Base-by-base conservation (phyloP, 2,113 vertebrate species). In the Pelecanoides urinatrix region DNA sequence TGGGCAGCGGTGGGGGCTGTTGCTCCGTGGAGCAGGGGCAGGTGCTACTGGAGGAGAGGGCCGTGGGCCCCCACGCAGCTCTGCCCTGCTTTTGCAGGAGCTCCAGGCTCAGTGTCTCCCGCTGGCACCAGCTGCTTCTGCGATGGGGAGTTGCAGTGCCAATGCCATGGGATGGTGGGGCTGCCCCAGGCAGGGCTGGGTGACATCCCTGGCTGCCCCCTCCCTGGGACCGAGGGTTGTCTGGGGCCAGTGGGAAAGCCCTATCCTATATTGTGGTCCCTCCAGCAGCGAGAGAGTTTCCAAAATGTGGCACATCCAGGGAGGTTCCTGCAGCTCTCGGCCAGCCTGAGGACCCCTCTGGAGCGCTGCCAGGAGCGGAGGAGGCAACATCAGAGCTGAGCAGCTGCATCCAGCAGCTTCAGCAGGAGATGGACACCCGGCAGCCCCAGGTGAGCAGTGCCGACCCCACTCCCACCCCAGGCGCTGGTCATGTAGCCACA, bases 311-410 rank as follows among this genome's bases (percentile, higher is more conserved):
- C 71, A n/a, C 71, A 16, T 86, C 58, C n/a, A 9, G 67, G 94
- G 80, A 83, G 96, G 83, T 59, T 95, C 85, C 72, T 89, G 92
- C 94, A 70, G 58, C 58, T 97, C 63, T 80, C 94, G 47, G 83
- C 34, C n/a, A 95, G 98, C 72, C 90, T 97, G 91, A 96, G 91
- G 38, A 84, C 85, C 92, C 87, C 97, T 30, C 94, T 75, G 62
- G 92, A 96, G 47, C 88, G 67, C 76, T 98, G 97, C 68, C 94
- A 94, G 56, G 94, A 91, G 45, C 92, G 56, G 78, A 97, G 65
- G 92, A 91, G 62, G 91, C 67, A 42, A 75, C 97, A 62, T 59
- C 97, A 78, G 93, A 97, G 47, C 96, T 77, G 75, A 93, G 96
- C 65, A 75, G 96, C 53, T 86, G 63, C 68, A 76, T 42, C 6